Evolutionary conservation across 2,888 invertebrate species (phyloP), one percentile per base, ranked within the genome.

Genomic region (Drosophila pseudotakahashii): DNA sequence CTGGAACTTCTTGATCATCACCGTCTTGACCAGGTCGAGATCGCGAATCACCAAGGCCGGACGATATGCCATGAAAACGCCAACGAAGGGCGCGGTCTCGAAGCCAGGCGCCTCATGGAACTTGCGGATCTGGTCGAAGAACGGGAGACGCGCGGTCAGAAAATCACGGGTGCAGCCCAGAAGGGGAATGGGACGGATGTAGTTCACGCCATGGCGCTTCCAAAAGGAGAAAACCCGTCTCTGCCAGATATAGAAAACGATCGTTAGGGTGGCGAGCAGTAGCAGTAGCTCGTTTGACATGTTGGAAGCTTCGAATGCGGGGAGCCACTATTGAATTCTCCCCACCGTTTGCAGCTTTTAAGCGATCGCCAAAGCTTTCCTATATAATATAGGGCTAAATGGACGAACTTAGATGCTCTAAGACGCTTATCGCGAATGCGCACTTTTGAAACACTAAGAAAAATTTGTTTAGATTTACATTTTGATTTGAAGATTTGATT

Each of bases 1-100:
- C 58, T 88, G 89, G 41, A 93, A 93, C 61, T 93, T 93, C 45
- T 92, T 93, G 2, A 93, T 89, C 54, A 93, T 75, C 5, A 93
- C 68, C 4, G 87, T 78, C 74, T 93, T 93, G 1, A 93, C 71
- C 2, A 93, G 63, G 2, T 92, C 92, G 0, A 91, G 89, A 76
- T 93, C 92, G 3, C 90, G 89, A 0, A 92, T 59, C 2, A 93
- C 7, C 2, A 93, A 16, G 0, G 81, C 83, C 0, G 93, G 93
- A 4, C 90, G 90, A 73, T 93, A 89, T 16, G 92, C 81, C 2
- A 92, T 68, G 88, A 88, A 77, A 67, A 93, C 48, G 67, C 93
- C 87, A 64, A 87, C 68, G 55, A 92, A 36, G 13, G 91, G 74
- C 70, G 77, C 63, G 71, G 90, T 54, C 52, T 77, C 58, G 7